Conservation (phyloP, 1,140 invertebrate genomes). For the Oscheius sp. region DNA sequence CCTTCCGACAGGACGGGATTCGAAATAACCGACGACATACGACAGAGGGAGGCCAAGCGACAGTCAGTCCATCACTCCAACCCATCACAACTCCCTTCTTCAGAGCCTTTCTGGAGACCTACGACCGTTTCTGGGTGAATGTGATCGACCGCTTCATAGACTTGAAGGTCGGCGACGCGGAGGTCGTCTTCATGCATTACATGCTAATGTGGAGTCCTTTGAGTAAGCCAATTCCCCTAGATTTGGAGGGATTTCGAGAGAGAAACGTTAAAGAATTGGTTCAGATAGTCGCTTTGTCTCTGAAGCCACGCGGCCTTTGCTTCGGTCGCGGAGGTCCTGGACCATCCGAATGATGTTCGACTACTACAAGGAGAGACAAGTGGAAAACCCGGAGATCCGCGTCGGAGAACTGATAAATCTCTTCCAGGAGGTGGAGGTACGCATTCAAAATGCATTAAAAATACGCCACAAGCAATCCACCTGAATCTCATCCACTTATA, state of each 20-base stretch:
- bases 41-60: conserved; percentile 33
- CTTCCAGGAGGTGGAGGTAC: conserved; percentile 33
- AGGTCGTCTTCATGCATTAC: conserved; percentile 37
- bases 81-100: neutral
- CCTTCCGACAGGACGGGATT: conserved; percentile 30
- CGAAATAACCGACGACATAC: conserved; percentile 28
- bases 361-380: neutral
- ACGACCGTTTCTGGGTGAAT: conserved; percentile 37
- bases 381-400: conserved; percentile 18
- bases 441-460: too few relatives aligned
- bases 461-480: too few relatives aligned
- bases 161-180: conserved; percentile 37
- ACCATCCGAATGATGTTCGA: conserved; percentile 34
- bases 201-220: conserved; percentile 37
- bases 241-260: too few relatives aligned
- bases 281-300: conserved; percentile 9
- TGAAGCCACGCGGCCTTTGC: neutral
- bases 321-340: conserved; percentile 29
- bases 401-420: conserved; percentile 34
- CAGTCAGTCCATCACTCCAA: conserved; percentile 17
- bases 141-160: conserved; percentile 35
- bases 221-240: neutral
- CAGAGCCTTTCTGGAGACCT: conserved; percentile 38
- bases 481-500: too few relatives aligned
- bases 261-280: neutral